Base-by-base conservation (phyloP, 2,888 invertebrate species). In the Calameuta filiformis region DNA sequence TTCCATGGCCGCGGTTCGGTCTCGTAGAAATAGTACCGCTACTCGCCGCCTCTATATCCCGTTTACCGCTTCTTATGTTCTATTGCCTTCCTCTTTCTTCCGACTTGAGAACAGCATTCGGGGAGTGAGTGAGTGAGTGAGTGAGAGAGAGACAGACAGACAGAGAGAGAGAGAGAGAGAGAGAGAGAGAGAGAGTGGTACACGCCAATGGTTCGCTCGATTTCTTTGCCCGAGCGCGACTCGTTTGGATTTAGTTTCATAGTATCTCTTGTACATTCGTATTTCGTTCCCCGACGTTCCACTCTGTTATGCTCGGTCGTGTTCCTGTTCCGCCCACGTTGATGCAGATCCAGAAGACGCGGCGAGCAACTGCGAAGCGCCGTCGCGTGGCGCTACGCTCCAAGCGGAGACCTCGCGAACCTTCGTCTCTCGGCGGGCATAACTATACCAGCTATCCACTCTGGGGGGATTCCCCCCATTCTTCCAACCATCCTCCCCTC, bases 351-450 rank as follows among this genome's bases (percentile, higher is more conserved):
- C 69, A 71, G 71, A 2, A 71, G 71, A 34, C 71, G 71, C 23
- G 56, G 9, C 56, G 56, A 56, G 56, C 9, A 6, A 35, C 40
- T 75, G 73, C 75, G 35, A 56, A 82, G 85, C 86, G 82, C 88
- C 86, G 89, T 86, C 87, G 86, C 85, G 89, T 90, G 90, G 90
- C 91, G 91, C 91, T 89, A 85, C 87, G 85, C 82, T 81, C 81
- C 68, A 83, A 69, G 85, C 90, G 92, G 92, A 91, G 90, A 91
- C 91, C 91, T 90, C 91, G 91, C 87, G 89, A 91, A 92, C 89
- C 84, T 84, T 76, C 78, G 80, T 79, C 79, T 56, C 56, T 56
- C 56, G 56, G 56, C 56, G 23, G 23, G 56, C 56, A 56, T 75
- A 75, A 73, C 68, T 68, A 40, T 75, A n/a, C 76, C 68, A 35